phyloP scores from a whole-genome alignment of 92 coral and sea anemone genomes.

The Virgularia gustaviana region DNA sequence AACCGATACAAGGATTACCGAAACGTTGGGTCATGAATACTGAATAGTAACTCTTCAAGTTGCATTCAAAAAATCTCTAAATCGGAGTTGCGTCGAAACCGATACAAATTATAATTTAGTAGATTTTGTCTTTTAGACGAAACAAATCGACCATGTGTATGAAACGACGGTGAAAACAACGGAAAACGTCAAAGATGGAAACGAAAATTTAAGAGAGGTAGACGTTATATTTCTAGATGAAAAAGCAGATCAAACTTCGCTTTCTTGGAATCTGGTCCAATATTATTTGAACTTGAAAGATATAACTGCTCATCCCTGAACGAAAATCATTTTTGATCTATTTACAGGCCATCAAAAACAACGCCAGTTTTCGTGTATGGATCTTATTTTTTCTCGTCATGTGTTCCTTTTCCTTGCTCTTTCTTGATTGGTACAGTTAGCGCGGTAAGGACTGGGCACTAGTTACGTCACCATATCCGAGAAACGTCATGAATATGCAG shows the following conservation, averaged over 20 bases:
- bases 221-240: neutral
- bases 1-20: no score
- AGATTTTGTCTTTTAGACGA: constrained; percentile 45
- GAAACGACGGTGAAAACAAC: constrained; percentile 84
- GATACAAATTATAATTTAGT: no score
- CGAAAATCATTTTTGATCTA: neutral
- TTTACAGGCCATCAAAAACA: constrained; percentile 98
- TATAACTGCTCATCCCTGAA: neutral
- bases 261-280: neutral
- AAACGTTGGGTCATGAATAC: no score
- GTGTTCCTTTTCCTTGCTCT: constrained; percentile 91
- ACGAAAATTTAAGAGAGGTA: constrained; percentile 94
- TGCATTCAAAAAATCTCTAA: no score
- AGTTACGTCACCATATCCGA: no score
- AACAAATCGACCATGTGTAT: constrained; percentile 78
- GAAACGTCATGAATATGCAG: no score
- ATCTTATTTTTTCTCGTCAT: constrained; percentile 90
- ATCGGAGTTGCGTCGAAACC: no score
- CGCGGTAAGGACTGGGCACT: neutral
- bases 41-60: no score
- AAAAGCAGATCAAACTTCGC: neutral
- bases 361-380: constrained; percentile 98
- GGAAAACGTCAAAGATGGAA: constrained; percentile 85
- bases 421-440: constrained; percentile 97
- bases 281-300: neutral